Conservation (phyloP, 2,888 invertebrate genomes). For the Brenthis daphne region DNA sequence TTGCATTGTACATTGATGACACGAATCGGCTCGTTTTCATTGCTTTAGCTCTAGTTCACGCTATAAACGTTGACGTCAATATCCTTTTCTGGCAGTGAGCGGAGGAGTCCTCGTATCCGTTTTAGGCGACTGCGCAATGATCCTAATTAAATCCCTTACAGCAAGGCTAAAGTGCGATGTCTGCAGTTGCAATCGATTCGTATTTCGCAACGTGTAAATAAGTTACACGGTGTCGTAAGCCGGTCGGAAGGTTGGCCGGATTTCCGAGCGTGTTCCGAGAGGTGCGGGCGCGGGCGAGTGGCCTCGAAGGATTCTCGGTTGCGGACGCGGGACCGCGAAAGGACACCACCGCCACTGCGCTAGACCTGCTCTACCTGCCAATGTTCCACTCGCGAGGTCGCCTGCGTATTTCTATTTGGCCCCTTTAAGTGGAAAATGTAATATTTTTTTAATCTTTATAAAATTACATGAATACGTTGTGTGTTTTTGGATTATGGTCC, state of each 20-base stretch:
- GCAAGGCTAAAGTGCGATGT: slow-evolving; percentile 80
- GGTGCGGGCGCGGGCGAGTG: slow-evolving; percentile 53
- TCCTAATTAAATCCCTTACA: slow-evolving; percentile 82
- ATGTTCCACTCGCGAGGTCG: slow-evolving; percentile 43
- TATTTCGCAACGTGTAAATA: slow-evolving; percentile 81
- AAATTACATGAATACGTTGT: too few relatives aligned
- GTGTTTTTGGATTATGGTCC: not conserved
- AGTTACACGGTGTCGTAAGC: slow-evolving; percentile 80
- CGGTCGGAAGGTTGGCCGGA: slow-evolving; percentile 82
- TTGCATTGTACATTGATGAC: not conserved
- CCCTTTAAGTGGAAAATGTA: too few relatives aligned
- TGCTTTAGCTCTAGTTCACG: slow-evolving; percentile 13
- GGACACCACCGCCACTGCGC: slow-evolving; percentile 44
- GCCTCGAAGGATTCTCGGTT: slow-evolving; percentile 79
- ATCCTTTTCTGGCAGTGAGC: slow-evolving; percentile 55
- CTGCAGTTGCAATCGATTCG: slow-evolving; percentile 81
- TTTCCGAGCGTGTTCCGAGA: slow-evolving; percentile 81
- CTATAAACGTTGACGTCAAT: slow-evolving; percentile 31
- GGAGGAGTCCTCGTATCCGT: slow-evolving; percentile 81
- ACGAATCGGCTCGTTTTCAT: slow-evolving; percentile 1
- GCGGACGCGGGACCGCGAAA: slow-evolving; percentile 61
- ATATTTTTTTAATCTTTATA: too few relatives aligned
- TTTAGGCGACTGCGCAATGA: slow-evolving; percentile 78
- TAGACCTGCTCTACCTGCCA: slow-evolving; percentile 42
- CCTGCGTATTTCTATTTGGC: slow-evolving; percentile 40